phyloP scores from a whole-genome alignment of 1,140 invertebrate species.

The Musca vetustissima region DNA sequence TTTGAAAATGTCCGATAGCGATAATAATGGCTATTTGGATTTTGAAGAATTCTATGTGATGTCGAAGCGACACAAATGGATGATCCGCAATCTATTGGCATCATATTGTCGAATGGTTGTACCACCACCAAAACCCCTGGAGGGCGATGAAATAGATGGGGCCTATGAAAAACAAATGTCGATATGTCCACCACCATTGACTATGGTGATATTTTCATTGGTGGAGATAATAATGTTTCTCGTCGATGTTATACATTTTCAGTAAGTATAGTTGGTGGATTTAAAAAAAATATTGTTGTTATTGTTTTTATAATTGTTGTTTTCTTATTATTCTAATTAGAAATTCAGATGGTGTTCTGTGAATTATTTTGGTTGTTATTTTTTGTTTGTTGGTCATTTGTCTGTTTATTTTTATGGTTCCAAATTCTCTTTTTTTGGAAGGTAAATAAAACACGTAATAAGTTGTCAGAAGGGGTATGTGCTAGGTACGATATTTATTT shows the following conservation, averaged over 20 bases:
- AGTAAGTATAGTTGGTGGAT: slow-evolving; percentile 37
- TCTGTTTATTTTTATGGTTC: too few relatives aligned
- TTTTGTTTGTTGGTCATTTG: too few relatives aligned
- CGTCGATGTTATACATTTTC: slow-evolving; percentile 62
- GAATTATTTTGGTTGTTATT: too few relatives aligned
- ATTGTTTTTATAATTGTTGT: not conserved
- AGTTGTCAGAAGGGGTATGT: too few relatives aligned
- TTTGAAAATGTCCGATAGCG: slow-evolving; percentile 68
- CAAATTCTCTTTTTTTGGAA: too few relatives aligned
- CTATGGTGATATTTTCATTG: slow-evolving; percentile 78
- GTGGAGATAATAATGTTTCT: slow-evolving; percentile 72
- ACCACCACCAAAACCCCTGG: slow-evolving; percentile 59
- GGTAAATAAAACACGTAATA: too few relatives aligned
- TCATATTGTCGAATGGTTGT: slow-evolving; percentile 61
- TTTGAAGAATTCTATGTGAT: slow-evolving; percentile 80
- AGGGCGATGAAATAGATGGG: slow-evolving; percentile 61
- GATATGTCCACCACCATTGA: slow-evolving; percentile 82
- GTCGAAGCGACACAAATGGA: slow-evolving; percentile 66
- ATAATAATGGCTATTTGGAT: slow-evolving; percentile 72
- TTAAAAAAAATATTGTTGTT: too few relatives aligned
- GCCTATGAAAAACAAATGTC: slow-evolving; percentile 84
- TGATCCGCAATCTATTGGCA: slow-evolving; percentile 63
- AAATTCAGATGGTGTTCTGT: too few relatives aligned
- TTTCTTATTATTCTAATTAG: not conserved
- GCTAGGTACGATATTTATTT: too few relatives aligned